A percentile compares a stretch with the other conserved stretches of the same genome.
Conservation (phyloP, 2,113 vertebrate genomes). For the Callipepla californica region DNA sequence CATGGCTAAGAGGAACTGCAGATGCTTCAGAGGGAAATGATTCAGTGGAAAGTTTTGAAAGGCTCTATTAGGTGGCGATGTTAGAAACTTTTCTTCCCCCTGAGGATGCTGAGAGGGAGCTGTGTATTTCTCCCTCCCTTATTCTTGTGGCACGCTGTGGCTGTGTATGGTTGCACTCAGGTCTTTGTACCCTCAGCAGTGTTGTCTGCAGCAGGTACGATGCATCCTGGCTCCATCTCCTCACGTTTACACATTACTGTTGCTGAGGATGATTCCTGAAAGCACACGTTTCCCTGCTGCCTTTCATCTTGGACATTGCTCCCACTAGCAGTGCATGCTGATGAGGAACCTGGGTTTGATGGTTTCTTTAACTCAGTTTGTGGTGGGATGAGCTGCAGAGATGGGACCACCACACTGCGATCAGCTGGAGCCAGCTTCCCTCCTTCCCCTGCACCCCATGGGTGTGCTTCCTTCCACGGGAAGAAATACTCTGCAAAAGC, state of each 20-base stretch:
- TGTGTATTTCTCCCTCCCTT: not conserved
- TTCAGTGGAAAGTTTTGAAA: constrained; percentile 28
- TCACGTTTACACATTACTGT: fast-evolving
- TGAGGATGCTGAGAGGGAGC: not conserved
- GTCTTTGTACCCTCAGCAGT: not conserved
- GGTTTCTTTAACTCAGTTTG: fast-evolving
- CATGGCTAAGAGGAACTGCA: constrained; percentile 13
- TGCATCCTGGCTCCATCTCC: fast-evolving
- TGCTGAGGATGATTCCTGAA: no score
- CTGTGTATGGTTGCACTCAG: fast-evolving
- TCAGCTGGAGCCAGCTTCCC: not conserved
- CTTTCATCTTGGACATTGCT: no score
- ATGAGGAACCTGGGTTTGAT: fast-evolving
- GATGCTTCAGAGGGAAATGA: constrained; percentile 61
- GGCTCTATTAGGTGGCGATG: constrained; percentile 34
- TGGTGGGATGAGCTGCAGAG: not conserved
- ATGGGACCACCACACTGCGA: fast-evolving
- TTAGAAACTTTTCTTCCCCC: not conserved
- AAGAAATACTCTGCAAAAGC: not conserved
- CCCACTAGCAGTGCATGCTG: fast-evolving
- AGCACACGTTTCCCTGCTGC: fast-evolving
- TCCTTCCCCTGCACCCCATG: not conserved
- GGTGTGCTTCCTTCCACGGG: not conserved
- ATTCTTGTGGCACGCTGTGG: fast-evolving
- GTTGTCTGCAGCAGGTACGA: fast-evolving